Evolutionary conservation across 2,113 vertebrate genomes (phyloP).

Genomic region (Nanorana parkeri): DNA sequence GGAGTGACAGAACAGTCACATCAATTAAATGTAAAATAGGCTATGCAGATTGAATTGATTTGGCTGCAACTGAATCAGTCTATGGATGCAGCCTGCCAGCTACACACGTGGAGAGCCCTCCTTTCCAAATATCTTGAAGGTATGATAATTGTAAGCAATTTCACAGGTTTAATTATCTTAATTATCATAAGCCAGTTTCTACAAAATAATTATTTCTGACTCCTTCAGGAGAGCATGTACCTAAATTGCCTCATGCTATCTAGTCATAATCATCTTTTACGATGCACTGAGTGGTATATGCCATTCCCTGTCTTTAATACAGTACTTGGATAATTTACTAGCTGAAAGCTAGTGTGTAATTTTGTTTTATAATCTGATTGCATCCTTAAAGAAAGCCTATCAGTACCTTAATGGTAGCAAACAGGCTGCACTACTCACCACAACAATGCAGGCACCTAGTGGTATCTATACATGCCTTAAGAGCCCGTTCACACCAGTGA

Average conservation of each 20-base stretch:
- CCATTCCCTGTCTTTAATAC: conserved; percentile 11
- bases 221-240: background rate
- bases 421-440: no score
- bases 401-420: no score
- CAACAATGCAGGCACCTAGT: no score
- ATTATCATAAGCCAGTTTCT: conserved; percentile 26
- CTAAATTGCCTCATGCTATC: conserved; percentile 30
- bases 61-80: conserved; percentile 26
- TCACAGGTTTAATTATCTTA: conserved; percentile 33
- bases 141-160: conserved; percentile 34
- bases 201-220: conserved; percentile 33
- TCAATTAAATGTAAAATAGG: conserved; percentile 28
- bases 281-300: background rate
- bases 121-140: conserved; percentile 33
- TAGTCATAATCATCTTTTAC: background rate
- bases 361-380: background rate
- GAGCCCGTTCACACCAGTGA: no score
- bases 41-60: conserved; percentile 22
- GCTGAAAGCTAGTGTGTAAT: background rate
- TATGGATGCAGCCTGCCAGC: background rate
- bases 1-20: conserved; percentile 28
- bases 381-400: no score
- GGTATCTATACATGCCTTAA: no score
- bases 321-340: conserved; percentile 21
- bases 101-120: background rate